Conservation (phyloP, 2,797 vertebrate genomes). For the Periophthalmus magnuspinnatus region DNA sequence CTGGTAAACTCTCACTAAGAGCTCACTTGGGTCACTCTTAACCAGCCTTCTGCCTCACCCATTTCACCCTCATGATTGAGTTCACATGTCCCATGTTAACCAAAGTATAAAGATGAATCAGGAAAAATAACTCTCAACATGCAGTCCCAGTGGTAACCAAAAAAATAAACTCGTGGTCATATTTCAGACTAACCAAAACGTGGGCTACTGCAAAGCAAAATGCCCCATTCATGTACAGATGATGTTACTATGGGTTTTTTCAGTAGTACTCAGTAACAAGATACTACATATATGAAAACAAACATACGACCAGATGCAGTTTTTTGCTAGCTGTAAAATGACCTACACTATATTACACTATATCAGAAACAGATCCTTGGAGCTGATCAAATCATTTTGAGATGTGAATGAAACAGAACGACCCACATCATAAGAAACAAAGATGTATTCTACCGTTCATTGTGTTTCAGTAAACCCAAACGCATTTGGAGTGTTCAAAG, state of each 20-base stretch:
- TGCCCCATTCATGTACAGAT: background rate
- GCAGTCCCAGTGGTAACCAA: background rate
- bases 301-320: background rate
- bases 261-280: background rate
- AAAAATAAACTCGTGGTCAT: background rate
- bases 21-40: slow-evolving; percentile 57
- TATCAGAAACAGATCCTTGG: background rate
- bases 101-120: background rate
- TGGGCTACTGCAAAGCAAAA: background rate
- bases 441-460: background rate
- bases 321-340: background rate
- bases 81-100: background rate
- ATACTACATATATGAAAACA: background rate
- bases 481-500: slow-evolving; percentile 2
- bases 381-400: background rate
- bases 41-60: slow-evolving; percentile 40
- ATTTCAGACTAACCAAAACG: background rate
- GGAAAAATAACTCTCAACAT: background rate
- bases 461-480: background rate
- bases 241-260: background rate
- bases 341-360: background rate
- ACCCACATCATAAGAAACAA: background rate
- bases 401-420: background rate
- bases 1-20: slow-evolving; percentile 69
- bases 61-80: background rate